phyloP scores from a whole-genome alignment of 2,797 vertebrate species.

The Sternotherus odoratus region DNA sequence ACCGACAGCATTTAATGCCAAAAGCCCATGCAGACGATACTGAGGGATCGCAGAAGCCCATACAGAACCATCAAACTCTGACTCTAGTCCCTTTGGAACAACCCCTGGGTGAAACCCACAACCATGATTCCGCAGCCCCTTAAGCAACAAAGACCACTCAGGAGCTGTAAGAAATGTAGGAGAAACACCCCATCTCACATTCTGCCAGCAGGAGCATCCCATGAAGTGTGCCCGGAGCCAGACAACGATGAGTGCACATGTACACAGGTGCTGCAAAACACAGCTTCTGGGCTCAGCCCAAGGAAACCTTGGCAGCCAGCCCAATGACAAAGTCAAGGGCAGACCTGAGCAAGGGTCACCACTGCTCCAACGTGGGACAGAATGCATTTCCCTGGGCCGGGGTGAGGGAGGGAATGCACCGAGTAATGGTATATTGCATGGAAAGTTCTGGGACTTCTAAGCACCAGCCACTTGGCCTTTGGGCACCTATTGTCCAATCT shows the following conservation, averaged over 20 bases:
- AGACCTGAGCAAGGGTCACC: not conserved
- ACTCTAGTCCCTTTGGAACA: not conserved
- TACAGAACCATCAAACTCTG: not conserved
- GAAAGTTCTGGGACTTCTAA: not conserved
- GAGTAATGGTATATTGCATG: not conserved
- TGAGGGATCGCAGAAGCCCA: not conserved
- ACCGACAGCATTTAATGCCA: not conserved
- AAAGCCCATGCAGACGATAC: slow-evolving; percentile 17
- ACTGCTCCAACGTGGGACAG: not conserved
- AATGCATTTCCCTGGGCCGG: not conserved
- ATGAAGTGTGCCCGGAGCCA: slow-evolving; percentile 53
- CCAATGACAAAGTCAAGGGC: not conserved
- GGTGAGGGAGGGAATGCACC: too few species aligned
- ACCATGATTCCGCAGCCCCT: not conserved
- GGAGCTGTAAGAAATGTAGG: not conserved
- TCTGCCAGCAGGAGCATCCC: too few species aligned
- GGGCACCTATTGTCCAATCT: too few species aligned
- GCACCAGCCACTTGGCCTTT: not conserved
- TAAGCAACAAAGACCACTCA: not conserved
- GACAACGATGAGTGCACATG: slow-evolving; percentile 7
- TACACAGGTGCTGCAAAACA: slow-evolving; percentile 1
- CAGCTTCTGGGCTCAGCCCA: slow-evolving; percentile 43
- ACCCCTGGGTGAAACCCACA: not conserved
- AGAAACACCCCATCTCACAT: too few species aligned
- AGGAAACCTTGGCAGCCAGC: not conserved